phyloP scores from a whole-genome alignment of 2,113 vertebrate genomes.

The Malurus alboscapulatus region DNA sequence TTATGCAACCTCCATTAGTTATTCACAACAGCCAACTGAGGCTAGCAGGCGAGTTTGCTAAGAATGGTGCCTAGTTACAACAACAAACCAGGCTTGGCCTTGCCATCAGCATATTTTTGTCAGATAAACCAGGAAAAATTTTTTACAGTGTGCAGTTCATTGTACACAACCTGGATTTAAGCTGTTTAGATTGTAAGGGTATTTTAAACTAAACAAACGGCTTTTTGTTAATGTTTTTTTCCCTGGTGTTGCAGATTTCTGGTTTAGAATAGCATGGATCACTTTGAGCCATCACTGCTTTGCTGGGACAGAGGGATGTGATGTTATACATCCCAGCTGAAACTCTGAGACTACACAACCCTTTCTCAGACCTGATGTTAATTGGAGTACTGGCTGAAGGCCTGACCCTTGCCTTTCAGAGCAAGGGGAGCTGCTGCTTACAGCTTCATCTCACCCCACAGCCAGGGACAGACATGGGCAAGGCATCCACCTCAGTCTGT shows the following conservation, averaged over 20 bases:
- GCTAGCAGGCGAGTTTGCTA: neutral
- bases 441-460: neutral
- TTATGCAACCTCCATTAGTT: slow-evolving; percentile 7
- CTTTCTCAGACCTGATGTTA: neutral
- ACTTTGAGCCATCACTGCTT: neutral
- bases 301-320: neutral
- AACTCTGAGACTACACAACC: neutral
- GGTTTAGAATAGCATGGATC: neutral
- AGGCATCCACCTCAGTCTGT: accelerated
- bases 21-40: neutral
- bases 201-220: slow-evolving; percentile 38
- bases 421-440: neutral
- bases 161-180: slow-evolving; percentile 7
- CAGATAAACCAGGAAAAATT: neutral
- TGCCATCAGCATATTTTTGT: neutral
- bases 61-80: neutral
- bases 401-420: neutral
- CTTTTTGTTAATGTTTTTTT: slow-evolving; percentile 36
- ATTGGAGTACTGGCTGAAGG: neutral
- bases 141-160: neutral
- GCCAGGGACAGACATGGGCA: neutral
- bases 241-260: slow-evolving; percentile 6
- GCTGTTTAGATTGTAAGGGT: slow-evolving; percentile 1
- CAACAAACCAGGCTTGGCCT: neutral
- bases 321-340: neutral